phyloP scores from a whole-genome alignment of 2,888 invertebrate genomes.

The Drosophila greeni region DNA sequence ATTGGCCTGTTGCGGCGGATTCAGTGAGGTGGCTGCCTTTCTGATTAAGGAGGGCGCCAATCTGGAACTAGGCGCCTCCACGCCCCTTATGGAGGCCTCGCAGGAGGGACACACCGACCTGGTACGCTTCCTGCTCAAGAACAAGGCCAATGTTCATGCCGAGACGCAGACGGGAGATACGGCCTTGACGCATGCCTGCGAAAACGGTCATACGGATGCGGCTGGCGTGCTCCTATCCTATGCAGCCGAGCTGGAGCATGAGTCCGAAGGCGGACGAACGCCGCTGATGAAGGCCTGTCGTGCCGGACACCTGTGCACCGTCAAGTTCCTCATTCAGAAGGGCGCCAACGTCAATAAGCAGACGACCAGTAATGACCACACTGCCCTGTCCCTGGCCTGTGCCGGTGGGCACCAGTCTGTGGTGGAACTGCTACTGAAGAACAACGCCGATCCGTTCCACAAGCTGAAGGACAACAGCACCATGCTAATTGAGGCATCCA shows the following conservation, averaged over 20 bases:
- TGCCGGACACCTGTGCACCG: constrained; percentile 96
- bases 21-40: constrained; percentile 96
- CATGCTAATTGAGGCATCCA: constrained; percentile 98
- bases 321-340: constrained; percentile 95
- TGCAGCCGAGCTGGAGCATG: constrained; percentile 95
- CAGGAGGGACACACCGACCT: constrained; percentile 98
- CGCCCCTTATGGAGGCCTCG: constrained; percentile 98
- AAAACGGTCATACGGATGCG: constrained; percentile 99
- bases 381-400: constrained; percentile 96
- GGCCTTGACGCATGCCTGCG: constrained; percentile 97
- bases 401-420: constrained; percentile 97
- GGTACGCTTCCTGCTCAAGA: constrained; percentile 89
- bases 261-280: constrained; percentile 97
- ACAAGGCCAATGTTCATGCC: constrained; percentile 94
- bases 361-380: constrained; percentile 97
- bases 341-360: constrained; percentile 91
- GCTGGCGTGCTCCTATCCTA: constrained; percentile 94
- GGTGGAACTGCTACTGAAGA: constrained; percentile 93
- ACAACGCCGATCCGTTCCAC: constrained; percentile 96
- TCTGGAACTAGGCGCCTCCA: constrained; percentile 95
- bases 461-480: constrained; percentile 99
- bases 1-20: constrained; percentile 95
- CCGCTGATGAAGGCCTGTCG: constrained; percentile 99
- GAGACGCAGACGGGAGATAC: constrained; percentile 97
- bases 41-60: constrained; percentile 97